These are phyloP conservation scores for Dendroctonus ponderosae DNA, from an alignment of 1,140 invertebrate genomes.

Conservation along the genomic window DNA sequence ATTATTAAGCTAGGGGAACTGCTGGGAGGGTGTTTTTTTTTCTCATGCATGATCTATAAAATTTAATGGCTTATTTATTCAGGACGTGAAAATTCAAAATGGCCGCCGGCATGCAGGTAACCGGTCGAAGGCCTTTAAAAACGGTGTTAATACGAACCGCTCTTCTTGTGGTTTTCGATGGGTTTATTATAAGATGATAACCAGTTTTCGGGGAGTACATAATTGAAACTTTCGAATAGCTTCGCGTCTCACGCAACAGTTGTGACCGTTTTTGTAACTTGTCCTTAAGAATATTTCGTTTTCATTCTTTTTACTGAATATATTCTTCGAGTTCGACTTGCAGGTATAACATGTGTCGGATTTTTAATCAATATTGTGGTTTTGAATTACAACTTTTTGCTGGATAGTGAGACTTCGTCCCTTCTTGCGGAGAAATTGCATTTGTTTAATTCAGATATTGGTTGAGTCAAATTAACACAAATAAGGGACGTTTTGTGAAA, in stretches of 20 bases:
- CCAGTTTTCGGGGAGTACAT: slow-evolving; percentile 19
- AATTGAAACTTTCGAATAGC: slow-evolving; percentile 24
- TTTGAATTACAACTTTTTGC: too few species aligned
- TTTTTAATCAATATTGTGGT: too few species aligned
- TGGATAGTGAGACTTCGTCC: too few species aligned
- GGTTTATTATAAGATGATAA: slow-evolving; percentile 30
- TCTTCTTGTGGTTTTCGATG: slow-evolving; percentile 21
- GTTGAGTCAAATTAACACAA: too few species aligned
- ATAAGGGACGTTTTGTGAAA: too few species aligned
- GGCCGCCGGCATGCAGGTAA: slow-evolving; percentile 45
- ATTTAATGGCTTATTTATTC: slow-evolving; percentile 53
- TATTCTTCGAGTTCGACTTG: too few species aligned
- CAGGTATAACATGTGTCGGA: too few species aligned
- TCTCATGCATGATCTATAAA: slow-evolving; percentile 37
- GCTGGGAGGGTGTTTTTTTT: neutral
- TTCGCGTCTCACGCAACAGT: slow-evolving; percentile 1
- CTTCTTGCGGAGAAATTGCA: too few species aligned
- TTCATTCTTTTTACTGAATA: too few species aligned
- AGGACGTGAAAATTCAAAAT: slow-evolving; percentile 52
- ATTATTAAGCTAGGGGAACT: too few species aligned
- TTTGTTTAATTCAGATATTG: too few species aligned
- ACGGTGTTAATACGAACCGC: slow-evolving; percentile 21
- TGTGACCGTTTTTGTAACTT: neutral
- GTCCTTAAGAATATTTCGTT: too few species aligned
- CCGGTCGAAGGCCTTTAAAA: slow-evolving; percentile 34